Evolutionary conservation across 2,113 vertebrate species (phyloP).

Genomic region (Eublepharis macularius): DNA sequence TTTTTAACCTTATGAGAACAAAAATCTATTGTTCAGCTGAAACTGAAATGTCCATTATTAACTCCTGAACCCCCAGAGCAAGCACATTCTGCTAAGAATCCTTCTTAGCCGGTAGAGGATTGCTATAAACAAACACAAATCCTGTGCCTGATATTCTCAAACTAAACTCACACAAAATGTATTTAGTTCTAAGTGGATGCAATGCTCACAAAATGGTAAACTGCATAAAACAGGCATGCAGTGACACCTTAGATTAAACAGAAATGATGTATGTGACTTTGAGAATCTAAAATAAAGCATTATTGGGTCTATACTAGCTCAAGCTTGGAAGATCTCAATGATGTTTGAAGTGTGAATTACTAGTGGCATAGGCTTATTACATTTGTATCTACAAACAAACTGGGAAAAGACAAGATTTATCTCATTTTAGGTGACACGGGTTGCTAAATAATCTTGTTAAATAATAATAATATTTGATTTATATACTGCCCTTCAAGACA

Average conservation of each 20-base stretch:
- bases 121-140: background rate
- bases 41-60: background rate
- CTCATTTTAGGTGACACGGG: background rate
- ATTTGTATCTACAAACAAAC: background rate
- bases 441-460: too few relatives aligned
- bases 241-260: background rate
- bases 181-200: background rate
- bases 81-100: background rate
- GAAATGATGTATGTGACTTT: background rate
- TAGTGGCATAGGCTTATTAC: background rate
- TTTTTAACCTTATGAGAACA: background rate
- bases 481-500: too few relatives aligned
- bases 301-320: background rate
- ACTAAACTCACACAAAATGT: background rate
- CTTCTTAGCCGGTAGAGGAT: background rate
- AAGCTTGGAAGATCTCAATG: background rate
- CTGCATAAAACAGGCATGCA: background rate
- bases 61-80: too few relatives aligned
- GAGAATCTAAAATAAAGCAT: background rate
- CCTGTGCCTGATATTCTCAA: background rate
- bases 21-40: background rate
- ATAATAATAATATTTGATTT: too few relatives aligned
- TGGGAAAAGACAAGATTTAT: background rate
- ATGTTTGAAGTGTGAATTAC: background rate
- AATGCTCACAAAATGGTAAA: too few relatives aligned